Evolutionary conservation across 2,113 vertebrate genomes (phyloP), one percentile per base, ranked within the genome.

Genomic region (Pomatostomus ruficeps): DNA sequence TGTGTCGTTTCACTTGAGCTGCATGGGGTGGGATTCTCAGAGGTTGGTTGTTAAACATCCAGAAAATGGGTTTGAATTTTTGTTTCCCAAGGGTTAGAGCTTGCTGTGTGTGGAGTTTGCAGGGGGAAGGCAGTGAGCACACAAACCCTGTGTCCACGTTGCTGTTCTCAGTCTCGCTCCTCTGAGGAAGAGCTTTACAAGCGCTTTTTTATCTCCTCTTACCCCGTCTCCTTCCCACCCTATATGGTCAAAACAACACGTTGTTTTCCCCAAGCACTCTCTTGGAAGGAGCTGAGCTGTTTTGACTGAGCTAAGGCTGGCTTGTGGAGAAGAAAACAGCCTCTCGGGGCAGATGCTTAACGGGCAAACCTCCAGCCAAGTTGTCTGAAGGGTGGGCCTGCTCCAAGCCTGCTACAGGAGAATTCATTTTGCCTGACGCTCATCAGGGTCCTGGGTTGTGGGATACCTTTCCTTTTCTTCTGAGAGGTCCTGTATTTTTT

Each of bases 261-360:
- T 33, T 31, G 35, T 93, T 96, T 95, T 85, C 79, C 63, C 67
- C 42, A 6, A 76, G 58, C 43, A 3, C 46, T 80, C 59, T 66
- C 75, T 80, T 93, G 91, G 88, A 93, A 93, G 79, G 67, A 92
- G 72, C 79, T 62, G 88, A 80, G 82, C 75, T 95, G 75, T 94
- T 93, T 86, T 90, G 71, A 46, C 55, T 86, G 63, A 66, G 23
- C 25, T 85, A 15, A 46, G 8, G 38, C 82, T 91, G 65, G 29
- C 70, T 85, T 76, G 25, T 79, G 88, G 21, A 70, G 72, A 20
- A 73, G 92, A 67, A 94, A 94, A 61, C 45, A 85, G 55, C 75
- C 49, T 92, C 75, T 91, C 11, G 12, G 70, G 82, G 75, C 85
- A 90, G 78, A 77, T 66, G 88, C 79, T 95, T 83, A 22, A 19